A percentile compares a stretch with the other conserved stretches of the same genome.
These are phyloP conservation scores for Papilio aristodemus DNA, from an alignment of 1,140 invertebrate species.

Conservation along the genomic window DNA sequence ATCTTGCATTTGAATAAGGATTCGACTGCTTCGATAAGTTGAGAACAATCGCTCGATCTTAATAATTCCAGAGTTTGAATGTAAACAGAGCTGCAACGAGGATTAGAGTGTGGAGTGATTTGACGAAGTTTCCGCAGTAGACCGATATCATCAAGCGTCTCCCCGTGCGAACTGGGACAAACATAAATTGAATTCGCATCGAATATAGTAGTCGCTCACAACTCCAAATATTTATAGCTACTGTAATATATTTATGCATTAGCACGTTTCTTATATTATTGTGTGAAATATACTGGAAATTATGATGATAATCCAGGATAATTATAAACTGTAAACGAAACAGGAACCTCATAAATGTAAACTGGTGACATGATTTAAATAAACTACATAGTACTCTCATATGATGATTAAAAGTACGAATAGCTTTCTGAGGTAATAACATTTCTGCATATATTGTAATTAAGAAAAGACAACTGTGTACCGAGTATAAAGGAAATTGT, in stretches of 20 bases:
- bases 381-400: too few relatives aligned
- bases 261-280: too few relatives aligned
- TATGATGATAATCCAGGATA: too few relatives aligned
- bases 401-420: too few relatives aligned
- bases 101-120: conserved; percentile 61
- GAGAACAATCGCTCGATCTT: conserved; percentile 71
- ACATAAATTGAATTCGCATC: conserved; percentile 39
- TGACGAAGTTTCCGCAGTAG: conserved; percentile 65
- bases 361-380: too few relatives aligned
- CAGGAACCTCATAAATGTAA: too few relatives aligned
- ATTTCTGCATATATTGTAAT: too few relatives aligned
- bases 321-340: too few relatives aligned
- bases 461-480: too few relatives aligned
- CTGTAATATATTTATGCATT: too few relatives aligned
- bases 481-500: conserved; percentile 1
- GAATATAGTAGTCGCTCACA: conserved; percentile 35
- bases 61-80: conserved; percentile 70
- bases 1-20: conserved; percentile 73
- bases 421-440: too few relatives aligned
- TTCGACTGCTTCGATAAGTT: conserved; percentile 62
- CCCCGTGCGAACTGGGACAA: conserved; percentile 37
- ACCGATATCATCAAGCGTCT: conserved; percentile 48
- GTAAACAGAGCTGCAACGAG: conserved; percentile 67
- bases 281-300: too few relatives aligned
- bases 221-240: conserved; percentile 1